Evolutionary conservation across 2,888 invertebrate species (phyloP), one percentile per base, ranked within the genome.

Genomic region (Dysmachus trigonus): DNA sequence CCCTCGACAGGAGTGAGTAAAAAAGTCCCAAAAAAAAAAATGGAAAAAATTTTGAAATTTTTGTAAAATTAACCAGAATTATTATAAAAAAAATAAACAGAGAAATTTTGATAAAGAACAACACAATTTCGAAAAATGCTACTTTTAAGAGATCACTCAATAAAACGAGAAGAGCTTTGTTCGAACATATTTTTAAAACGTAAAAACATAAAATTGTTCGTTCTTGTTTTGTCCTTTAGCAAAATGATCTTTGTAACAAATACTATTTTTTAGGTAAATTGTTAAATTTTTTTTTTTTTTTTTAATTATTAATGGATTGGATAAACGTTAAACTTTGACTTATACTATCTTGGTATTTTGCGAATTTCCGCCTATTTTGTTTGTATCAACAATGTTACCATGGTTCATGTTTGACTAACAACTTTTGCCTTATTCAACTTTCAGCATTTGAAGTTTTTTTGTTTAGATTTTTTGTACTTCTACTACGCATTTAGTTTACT

Each of bases 1-100:
- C 87, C 88, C 87, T 87, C 87, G 88, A 87, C 88, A 88, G 88
- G 89, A 89, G 89, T 89, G 88, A 89, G 89, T 89, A 89, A 77
- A 87, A 76, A 62, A 62, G 62, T 53, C 62, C 81, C 81, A 53
- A 35, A 62, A 81, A 53, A 35, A 62, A 81, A 82, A 62, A 22
- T 62, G 53, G 35, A 33, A 82, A 82, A 82, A 53, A 77, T 33
- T n/a, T 82, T 62, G 18, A 18, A 62, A 62, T 62, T 62, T 82
- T 31, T 82, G 27, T 62, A 41, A 27, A n/a, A 31, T 62, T 82
- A 82, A 62, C 22, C 5, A 13, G 35, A 15, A 77, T 81, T 53
- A 82, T 77, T 73, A 47, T 72, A 41, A 74, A 84, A 74, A 74
- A 81, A 73, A 47, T 51, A 18, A 73, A 74, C 10, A 85, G 31